These are phyloP conservation scores for Apostichopus parvimensis DNA, from an alignment of 35 echinoderm and acorn worm species.

Conservation along the genomic window DNA sequence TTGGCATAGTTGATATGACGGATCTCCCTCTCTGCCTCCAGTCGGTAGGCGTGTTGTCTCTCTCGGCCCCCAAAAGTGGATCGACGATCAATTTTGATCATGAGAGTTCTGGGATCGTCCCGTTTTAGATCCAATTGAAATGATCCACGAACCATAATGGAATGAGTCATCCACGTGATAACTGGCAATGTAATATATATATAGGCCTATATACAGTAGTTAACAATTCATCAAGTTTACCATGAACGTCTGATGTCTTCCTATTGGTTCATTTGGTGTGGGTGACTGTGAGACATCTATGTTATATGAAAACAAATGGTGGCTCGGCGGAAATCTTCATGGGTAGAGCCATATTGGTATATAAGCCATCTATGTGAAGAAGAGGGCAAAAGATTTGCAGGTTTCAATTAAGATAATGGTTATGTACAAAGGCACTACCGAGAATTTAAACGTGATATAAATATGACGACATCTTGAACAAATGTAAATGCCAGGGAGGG, in stretches of 20 bases:
- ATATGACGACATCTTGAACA: too few species aligned
- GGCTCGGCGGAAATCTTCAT: too few species aligned
- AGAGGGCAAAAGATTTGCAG: too few species aligned
- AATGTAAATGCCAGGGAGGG: too few species aligned
- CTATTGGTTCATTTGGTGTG: not conserved
- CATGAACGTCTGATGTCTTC: not conserved
- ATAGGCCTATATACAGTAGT: too few species aligned
- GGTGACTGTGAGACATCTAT: not conserved
- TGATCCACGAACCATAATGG: slow-evolving; percentile 47
- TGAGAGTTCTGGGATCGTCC: slow-evolving; percentile 81
- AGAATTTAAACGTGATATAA: too few species aligned
- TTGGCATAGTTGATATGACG: slow-evolving; percentile 75
- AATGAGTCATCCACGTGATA: not conserved
- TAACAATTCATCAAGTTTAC: not conserved
- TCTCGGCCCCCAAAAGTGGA: slow-evolving; percentile 78
- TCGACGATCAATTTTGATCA: slow-evolving; percentile 84
- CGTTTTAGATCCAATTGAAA: slow-evolving; percentile 84
- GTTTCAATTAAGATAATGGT: too few species aligned
- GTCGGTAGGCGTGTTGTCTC: slow-evolving; percentile 62
- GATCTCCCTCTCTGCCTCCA: slow-evolving; percentile 71
- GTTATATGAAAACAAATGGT: too few species aligned
- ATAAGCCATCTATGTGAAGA: too few species aligned
- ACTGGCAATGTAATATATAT: not conserved
- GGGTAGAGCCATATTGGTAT: too few species aligned
- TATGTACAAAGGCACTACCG: too few species aligned